Base-by-base conservation (phyloP, 2,113 vertebrate species). In the Casuarius casuarius region DNA sequence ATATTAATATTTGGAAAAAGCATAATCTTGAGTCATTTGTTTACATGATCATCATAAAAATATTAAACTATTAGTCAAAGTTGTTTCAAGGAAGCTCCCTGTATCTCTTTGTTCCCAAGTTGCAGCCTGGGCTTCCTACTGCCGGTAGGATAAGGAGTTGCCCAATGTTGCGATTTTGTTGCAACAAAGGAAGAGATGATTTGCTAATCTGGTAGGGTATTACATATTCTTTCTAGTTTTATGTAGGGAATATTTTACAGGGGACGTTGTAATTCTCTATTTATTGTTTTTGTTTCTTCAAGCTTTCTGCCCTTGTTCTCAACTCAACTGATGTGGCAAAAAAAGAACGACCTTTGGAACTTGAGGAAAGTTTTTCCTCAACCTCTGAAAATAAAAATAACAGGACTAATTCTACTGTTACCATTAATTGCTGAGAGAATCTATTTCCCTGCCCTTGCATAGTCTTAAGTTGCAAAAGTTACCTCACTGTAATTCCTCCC, bases 21-120 rank as follows among this genome's bases (percentile, higher is more conserved):
- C 52, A 93, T 40, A 17, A 54, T 74, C 11, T 83, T 0, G 0
- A 76, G 18, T 89, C 2, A 73, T 51, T 81, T 1, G 5, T 68
- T 80, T 83, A 65, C 26, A 44, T 70, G 4, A 70, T 15, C 14
- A 89, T 72, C 72, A 51, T 71, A 90, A 94, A 65, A 85, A 42
- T 38, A 17, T 20, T 46, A 12, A 59, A 33, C 17, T 33, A 59
- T 31, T 59, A 19, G 31, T 85, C 35, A 73, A 61, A 52, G 44
- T 7, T 68, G 19, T 73, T 87, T 20, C 62, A 52, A 79, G 51
- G 28, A 29, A 54, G 2, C 59, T 81, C 40, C 22, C 73, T 42
- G 33, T 56, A 25, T 65, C 48, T 54, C 12, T 49, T 29, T 54
- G 16, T 48, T 68, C 62, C 2, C 29, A 4, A 11, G 13, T 10